A percentile compares a stretch with the other conserved stretches of the same genome.
These are phyloP conservation scores for Lytechinus pictus DNA, from an alignment of 35 echinoderm and acorn worm genomes.

Conservation along the genomic window DNA sequence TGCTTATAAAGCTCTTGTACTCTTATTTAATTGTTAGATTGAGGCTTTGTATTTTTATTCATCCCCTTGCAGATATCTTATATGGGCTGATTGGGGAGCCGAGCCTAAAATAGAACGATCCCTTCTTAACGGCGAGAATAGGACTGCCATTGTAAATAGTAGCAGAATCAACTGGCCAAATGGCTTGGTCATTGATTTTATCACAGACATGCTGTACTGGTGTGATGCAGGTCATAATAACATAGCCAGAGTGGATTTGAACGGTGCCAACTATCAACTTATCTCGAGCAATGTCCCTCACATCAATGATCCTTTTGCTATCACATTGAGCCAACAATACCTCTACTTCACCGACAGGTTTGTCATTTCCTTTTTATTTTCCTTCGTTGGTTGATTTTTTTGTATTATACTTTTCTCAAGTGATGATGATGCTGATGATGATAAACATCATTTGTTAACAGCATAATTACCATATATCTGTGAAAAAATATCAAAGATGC, in stretches of 20 bases:
- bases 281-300: not conserved
- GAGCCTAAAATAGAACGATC: conserved; percentile 65
- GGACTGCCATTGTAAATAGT: conserved; percentile 44
- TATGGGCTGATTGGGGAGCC: conserved; percentile 77
- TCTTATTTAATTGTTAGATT: too few relatives aligned
- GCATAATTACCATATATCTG: too few relatives aligned
- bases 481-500: too few relatives aligned
- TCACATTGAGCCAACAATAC: conserved; percentile 69
- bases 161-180: conserved; percentile 69
- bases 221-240: conserved; percentile 68
- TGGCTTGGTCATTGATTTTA: conserved; percentile 79
- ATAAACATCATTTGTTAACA: too few relatives aligned
- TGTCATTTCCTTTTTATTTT: conserved; percentile 8
- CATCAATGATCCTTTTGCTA: conserved; percentile 66
- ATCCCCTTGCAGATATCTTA: conserved; percentile 63
- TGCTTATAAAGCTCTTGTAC: too few relatives aligned
- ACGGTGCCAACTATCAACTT: conserved; percentile 39
- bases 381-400: not conserved
- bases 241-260: conserved; percentile 66
- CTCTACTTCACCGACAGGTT: conserved; percentile 95
- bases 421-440: too few relatives aligned
- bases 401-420: not conserved
- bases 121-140: conserved; percentile 62
- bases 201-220: conserved; percentile 71
- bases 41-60: not conserved